Conservation (phyloP, 92 coral and sea anemone species). For the Pocillopora grandis region DNA sequence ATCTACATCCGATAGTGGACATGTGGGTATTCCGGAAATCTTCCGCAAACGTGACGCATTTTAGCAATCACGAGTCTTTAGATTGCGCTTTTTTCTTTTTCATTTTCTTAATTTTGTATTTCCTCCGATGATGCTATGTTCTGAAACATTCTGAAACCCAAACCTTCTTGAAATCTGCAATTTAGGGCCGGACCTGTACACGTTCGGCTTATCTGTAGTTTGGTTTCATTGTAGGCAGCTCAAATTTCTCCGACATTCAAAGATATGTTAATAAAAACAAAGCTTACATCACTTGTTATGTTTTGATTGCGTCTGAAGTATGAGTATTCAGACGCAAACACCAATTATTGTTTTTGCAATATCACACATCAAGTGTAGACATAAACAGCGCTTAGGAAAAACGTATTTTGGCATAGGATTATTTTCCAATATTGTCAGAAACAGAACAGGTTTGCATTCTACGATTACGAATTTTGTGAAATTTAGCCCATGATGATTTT, state of each 20-base stretch:
- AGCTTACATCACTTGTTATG: not conserved
- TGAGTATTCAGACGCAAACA: no score
- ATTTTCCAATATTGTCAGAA: not conserved
- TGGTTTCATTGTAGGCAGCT: not conserved
- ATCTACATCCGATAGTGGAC: no score
- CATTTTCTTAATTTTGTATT: not conserved
- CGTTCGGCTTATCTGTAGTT: not conserved
- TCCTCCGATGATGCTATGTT: not conserved
- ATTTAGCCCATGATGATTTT: not conserved
- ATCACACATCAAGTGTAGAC: conserved; percentile 15
- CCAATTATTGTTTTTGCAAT: not conserved
- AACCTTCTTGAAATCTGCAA: not conserved
- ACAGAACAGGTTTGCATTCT: no score
- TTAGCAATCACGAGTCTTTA: not conserved
- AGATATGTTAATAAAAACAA: conserved; percentile 7
- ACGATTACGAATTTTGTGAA: not conserved
- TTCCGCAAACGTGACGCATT: no score
- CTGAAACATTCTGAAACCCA: not conserved
- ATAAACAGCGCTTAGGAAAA: conserved; percentile 5
- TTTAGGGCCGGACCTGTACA: no score
- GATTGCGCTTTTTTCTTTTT: not conserved
- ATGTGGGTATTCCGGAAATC: no score
- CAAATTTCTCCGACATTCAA: not conserved
- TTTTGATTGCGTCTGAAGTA: not conserved
- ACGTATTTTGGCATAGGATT: not conserved